Percentiles rank a stretch among this genome's conserved stretches.
Conservation (phyloP, 2,797 vertebrate species). For the Scolopax bukidnonensis region DNA sequence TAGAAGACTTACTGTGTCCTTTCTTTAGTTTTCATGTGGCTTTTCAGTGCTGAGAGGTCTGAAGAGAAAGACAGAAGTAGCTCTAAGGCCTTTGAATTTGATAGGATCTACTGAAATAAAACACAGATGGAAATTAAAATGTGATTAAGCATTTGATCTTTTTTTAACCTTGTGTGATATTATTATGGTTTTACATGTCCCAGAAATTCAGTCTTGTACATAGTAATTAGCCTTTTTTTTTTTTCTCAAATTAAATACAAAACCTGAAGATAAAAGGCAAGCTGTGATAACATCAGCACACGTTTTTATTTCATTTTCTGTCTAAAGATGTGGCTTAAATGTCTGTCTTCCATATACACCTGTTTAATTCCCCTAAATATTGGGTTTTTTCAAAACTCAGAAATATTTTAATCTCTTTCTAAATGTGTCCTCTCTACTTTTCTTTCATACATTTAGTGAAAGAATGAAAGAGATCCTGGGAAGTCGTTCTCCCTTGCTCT, state of each 20-base stretch:
- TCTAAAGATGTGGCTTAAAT: neutral
- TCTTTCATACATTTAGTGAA: neutral
- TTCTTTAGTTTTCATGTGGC: neutral
- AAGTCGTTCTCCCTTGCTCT: neutral
- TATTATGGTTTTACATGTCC: neutral
- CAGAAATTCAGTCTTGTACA: neutral
- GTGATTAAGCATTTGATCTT: neutral
- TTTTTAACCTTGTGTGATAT: neutral
- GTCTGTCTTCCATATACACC: neutral
- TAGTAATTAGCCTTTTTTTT: neutral
- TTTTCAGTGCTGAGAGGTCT: neutral
- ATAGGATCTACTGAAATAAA: neutral
- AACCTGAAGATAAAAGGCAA: neutral
- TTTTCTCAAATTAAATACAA: neutral
- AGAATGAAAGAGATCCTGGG: neutral
- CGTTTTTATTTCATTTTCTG: neutral
- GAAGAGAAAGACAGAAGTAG: neutral
- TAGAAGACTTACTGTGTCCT: neutral
- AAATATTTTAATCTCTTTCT: neutral
- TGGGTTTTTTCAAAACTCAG: neutral
- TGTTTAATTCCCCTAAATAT: accelerated
- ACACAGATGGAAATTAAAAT: neutral
- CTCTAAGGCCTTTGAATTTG: neutral
- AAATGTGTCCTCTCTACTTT: neutral
- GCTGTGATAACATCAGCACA: neutral